Evolutionary conservation across 2,888 invertebrate species (phyloP).

Genomic region (Argynnis bischoffii): DNA sequence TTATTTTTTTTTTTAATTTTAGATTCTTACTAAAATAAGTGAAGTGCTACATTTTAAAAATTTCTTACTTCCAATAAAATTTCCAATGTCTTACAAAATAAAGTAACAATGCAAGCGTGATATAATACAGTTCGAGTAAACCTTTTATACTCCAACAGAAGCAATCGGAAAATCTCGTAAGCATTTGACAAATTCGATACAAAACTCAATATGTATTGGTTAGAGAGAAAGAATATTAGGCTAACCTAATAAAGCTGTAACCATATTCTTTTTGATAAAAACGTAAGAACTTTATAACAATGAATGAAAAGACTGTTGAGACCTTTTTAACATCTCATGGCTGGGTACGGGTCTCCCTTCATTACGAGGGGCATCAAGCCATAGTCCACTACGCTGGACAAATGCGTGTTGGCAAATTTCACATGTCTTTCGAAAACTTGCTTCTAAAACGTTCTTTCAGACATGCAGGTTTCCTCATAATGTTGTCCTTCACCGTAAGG

Average conservation of each 20-base stretch:
- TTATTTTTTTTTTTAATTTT: too few relatives aligned
- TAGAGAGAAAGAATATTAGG: conserved; percentile 8
- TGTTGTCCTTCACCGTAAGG: background rate
- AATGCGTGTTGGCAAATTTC: background rate
- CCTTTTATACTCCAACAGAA: conserved; percentile 16
- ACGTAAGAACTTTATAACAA: background rate
- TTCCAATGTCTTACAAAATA: conserved; percentile 11
- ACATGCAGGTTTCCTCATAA: too few relatives aligned
- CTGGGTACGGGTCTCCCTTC: background rate
- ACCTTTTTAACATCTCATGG: background rate
- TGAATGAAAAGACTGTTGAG: too few relatives aligned
- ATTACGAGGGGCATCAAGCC: background rate
- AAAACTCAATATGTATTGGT: conserved; percentile 14
- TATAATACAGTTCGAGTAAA: conserved; percentile 15
- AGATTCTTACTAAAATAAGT: too few relatives aligned
- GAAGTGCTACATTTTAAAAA: background rate
- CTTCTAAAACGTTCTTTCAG: too few relatives aligned
- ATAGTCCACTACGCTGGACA: background rate
- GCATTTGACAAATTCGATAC: conserved; percentile 21
- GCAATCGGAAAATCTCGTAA: conserved; percentile 19
- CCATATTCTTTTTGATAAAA: background rate
- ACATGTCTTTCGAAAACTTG: background rate
- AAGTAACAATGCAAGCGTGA: conserved; percentile 3
- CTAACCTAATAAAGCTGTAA: conserved; percentile 11
- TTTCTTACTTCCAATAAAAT: background rate